Evolutionary conservation across 2,797 vertebrate species (phyloP).

Genomic region (Poeciliopsis gracilis): DNA sequence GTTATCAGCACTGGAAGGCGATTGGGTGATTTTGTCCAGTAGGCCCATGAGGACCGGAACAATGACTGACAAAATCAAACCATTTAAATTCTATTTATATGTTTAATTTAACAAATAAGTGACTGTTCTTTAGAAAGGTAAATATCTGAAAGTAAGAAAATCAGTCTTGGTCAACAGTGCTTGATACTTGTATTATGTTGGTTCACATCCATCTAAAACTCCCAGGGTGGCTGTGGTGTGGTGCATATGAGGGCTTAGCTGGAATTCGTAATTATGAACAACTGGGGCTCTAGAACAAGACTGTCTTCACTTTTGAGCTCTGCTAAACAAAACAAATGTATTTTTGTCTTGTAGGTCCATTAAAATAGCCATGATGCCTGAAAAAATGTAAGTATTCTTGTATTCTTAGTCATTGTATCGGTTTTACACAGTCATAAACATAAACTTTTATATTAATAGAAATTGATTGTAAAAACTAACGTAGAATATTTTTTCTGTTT

Average conservation of each 20-base stretch:
- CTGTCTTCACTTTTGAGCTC: slow-evolving; percentile 41
- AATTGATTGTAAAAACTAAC: background rate
- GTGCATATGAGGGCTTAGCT: slow-evolving; percentile 36
- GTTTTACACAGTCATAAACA: slow-evolving; percentile 22
- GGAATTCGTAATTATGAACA: slow-evolving; percentile 43
- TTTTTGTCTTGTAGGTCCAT: slow-evolving; percentile 76
- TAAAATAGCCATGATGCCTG: slow-evolving; percentile 78
- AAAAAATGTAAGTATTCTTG: slow-evolving; percentile 76
- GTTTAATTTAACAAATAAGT: background rate
- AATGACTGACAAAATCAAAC: background rate
- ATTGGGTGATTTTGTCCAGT: slow-evolving; percentile 43
- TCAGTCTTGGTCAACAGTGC: background rate
- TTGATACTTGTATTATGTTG: background rate
- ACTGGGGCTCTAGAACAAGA: slow-evolving; percentile 29
- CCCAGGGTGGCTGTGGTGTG: background rate
- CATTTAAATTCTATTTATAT: background rate
- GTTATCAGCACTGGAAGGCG: slow-evolving; percentile 59
- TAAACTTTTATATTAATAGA: background rate
- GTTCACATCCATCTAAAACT: background rate
- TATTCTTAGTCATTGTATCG: slow-evolving; percentile 30
- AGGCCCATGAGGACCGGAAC: slow-evolving; percentile 1
- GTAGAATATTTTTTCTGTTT: background rate
- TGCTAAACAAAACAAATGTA: slow-evolving; percentile 66
- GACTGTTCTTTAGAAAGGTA: background rate
- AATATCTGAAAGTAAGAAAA: background rate